These are phyloP conservation scores for Asbolus verrucosus DNA, from an alignment of 1,140 invertebrate species.

Conservation along the genomic window DNA sequence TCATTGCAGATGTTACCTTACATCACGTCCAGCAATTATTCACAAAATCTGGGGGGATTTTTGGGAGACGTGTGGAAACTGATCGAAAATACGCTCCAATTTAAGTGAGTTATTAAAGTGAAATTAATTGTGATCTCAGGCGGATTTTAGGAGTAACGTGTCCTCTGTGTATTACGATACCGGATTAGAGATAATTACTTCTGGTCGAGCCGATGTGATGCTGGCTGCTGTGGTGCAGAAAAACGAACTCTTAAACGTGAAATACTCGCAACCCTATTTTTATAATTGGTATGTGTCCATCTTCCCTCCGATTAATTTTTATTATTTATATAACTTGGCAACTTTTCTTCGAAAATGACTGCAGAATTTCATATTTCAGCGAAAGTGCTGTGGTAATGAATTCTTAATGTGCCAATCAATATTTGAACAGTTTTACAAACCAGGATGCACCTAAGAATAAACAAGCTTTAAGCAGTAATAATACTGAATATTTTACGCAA, in stretches of 20 bases:
- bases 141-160: slow-evolving; percentile 53
- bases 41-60: slow-evolving; percentile 52
- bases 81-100: slow-evolving; percentile 50
- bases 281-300: slow-evolving; percentile 59
- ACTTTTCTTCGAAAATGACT: no score
- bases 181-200: slow-evolving; percentile 52
- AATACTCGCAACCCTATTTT: slow-evolving; percentile 61
- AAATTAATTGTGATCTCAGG: slow-evolving; percentile 6
- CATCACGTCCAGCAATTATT: slow-evolving; percentile 46
- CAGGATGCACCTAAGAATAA: no score
- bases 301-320: no score
- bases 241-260: slow-evolving; percentile 43
- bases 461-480: no score
- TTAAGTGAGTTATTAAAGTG: slow-evolving; percentile 52
- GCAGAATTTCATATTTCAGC: no score
- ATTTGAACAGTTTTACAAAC: no score
- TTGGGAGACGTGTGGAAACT: slow-evolving; percentile 59
- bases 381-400: no score
- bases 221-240: slow-evolving; percentile 55
- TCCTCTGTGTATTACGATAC: slow-evolving; percentile 50
- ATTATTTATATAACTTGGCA: no score
- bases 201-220: slow-evolving; percentile 56
- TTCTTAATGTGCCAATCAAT: no score
- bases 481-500: no score
- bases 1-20: slow-evolving; percentile 57